phyloP scores from a whole-genome alignment of 2,113 vertebrate genomes.

The Chionis minor region DNA sequence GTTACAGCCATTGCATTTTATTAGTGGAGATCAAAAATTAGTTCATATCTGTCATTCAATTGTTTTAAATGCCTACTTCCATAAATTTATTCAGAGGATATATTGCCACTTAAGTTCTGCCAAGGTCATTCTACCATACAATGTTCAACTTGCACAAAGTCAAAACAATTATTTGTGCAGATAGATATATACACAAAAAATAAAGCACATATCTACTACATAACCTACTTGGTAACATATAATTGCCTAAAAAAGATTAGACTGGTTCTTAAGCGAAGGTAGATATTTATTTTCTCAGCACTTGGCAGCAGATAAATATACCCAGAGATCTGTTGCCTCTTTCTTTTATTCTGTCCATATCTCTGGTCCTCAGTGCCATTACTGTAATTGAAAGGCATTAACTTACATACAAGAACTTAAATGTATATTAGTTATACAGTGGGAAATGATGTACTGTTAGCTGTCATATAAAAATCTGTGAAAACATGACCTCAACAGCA shows the following conservation, averaged over 20 bases:
- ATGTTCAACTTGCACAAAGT: not conserved
- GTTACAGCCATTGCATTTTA: not conserved
- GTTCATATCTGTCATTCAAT: not conserved
- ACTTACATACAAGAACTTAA: not conserved
- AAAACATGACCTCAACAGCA: not conserved
- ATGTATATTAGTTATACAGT: not conserved
- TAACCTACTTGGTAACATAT: not conserved
- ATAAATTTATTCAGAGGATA: not conserved
- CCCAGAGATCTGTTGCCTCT: not conserved
- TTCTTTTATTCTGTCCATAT: not conserved
- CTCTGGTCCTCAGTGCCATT: not conserved
- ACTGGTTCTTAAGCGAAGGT: not conserved
- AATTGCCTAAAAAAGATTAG: not conserved
- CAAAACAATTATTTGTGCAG: not conserved
- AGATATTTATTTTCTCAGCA: not conserved
- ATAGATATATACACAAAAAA: not conserved
- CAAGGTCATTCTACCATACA: not conserved
- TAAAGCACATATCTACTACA: not conserved
- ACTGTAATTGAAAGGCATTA: not conserved
- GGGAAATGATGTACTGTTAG: not conserved
- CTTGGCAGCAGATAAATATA: not conserved
- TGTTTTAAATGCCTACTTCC: constrained; percentile 1
- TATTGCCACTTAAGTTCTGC: not conserved
- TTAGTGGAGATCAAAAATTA: not conserved
- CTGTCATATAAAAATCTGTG: not conserved